phyloP scores from a whole-genome alignment of 2,113 vertebrate genomes.

The Callionymus lyra region DNA sequence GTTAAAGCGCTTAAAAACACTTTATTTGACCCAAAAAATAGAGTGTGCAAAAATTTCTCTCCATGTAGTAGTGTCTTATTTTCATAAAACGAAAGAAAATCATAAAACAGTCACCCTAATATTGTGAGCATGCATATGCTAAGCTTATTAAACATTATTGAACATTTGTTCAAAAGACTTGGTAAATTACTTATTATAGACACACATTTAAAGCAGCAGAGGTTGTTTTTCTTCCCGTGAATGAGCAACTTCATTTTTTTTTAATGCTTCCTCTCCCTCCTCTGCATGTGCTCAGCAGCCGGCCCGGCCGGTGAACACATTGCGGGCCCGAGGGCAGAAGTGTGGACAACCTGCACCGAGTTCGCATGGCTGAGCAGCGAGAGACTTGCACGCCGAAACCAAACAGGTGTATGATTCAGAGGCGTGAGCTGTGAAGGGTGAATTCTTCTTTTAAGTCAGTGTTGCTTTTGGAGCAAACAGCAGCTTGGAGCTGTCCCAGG shows the following conservation, averaged over 20 bases:
- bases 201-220: too few relatives aligned
- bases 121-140: too few relatives aligned
- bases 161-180: too few relatives aligned
- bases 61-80: too few relatives aligned
- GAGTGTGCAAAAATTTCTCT: too few relatives aligned
- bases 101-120: too few relatives aligned
- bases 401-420: slow-evolving; percentile 73
- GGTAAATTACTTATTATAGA: too few relatives aligned
- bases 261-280: slow-evolving; percentile 37
- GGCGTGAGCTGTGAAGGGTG: slow-evolving; percentile 68
- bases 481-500: slow-evolving; percentile 53
- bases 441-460: slow-evolving; percentile 59
- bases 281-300: slow-evolving; percentile 38
- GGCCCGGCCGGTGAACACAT: slow-evolving; percentile 68
- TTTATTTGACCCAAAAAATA: too few relatives aligned
- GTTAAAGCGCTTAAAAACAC: too few relatives aligned
- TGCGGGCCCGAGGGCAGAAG: slow-evolving; percentile 67
- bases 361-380: slow-evolving; percentile 70
- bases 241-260: slow-evolving; percentile 58
- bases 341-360: slow-evolving; percentile 68
- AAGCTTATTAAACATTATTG: too few relatives aligned
- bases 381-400: slow-evolving; percentile 66
- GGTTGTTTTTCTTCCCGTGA: slow-evolving; percentile 55
- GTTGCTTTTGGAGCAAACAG: slow-evolving; percentile 57
- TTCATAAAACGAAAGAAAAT: too few relatives aligned